Evolutionary conservation across 2,113 vertebrate genomes (phyloP), one percentile per base, ranked within the genome.

Genomic region (Haplotaxodon microlepis): DNA sequence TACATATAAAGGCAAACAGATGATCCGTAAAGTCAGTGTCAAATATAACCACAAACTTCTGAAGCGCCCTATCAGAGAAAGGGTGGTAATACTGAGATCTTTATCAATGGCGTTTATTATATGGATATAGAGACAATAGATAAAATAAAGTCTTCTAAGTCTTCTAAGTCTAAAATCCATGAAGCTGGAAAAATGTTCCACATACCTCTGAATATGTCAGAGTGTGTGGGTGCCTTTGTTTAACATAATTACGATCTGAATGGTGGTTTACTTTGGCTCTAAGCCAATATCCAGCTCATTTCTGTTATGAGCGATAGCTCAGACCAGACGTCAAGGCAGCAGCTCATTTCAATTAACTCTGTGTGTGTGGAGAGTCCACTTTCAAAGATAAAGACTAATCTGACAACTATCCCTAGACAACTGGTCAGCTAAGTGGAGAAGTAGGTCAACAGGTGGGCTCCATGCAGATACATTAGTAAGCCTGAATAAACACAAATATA

Each of bases 391-490:
- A 91, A 90, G 80, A 79, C 85, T 94, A 95, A 95, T 94, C 91
- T 88, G 83, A 91, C 82, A 54, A 82, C 88, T 88, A 89, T 91
- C 87, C 93, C 81, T n/a, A 17, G 91, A 93, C 91, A 93, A 92
- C 92, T 93, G 92, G 84, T 91, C 82, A 81, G 90, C 84, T 92
- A 90, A 91, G 56, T 85, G 21, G 51, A 86, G 82, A 93, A 95
- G 85, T 94, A 90, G 93, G 94, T 95, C 92, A 96, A 90, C 95
- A 95, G 93, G 92, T 95, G 93, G 90, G 56, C 51, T 69, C 13
- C 63, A 69, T 82, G 40, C 59, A 81, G 8, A 63, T 31, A 16
- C 42, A 82, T 84, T 12, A 45, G 47, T 82, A 34, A 21, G 29
- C 29, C 56, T 59, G 57, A 78, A 69, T 51, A 83, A 51, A 83